These are phyloP conservation scores for Geothlypis trichas DNA, from an alignment of 2,113 vertebrate species.

Conservation along the genomic window DNA sequence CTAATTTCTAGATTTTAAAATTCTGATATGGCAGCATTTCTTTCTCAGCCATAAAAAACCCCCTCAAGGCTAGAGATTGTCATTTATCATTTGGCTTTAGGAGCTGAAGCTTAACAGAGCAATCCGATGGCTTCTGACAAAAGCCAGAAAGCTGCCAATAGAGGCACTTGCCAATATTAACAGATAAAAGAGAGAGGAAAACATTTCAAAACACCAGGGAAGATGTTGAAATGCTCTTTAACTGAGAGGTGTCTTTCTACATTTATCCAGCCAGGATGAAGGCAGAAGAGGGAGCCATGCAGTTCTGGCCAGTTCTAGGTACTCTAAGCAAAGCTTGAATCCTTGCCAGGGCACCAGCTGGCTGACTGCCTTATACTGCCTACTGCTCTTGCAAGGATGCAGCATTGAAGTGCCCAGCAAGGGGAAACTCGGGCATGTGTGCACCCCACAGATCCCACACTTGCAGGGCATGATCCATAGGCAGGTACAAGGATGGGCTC, in stretches of 20 bases:
- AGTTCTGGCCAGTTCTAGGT: background rate
- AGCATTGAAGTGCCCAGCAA: background rate
- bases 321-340: background rate
- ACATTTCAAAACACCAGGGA: background rate
- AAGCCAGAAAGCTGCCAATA: background rate
- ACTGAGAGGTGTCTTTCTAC: background rate
- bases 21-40: background rate
- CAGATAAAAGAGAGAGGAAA: background rate
- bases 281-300: background rate
- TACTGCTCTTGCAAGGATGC: background rate
- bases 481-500: background rate
- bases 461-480: fast-evolving
- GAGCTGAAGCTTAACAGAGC: conserved; percentile 1
- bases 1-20: background rate
- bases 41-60: background rate
- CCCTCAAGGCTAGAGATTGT: background rate
- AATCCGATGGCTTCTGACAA: background rate
- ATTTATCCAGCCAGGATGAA: background rate
- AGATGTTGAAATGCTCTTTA: background rate
- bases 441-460: no score
- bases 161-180: background rate
- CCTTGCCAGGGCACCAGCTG: background rate
- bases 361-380: background rate
- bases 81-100: background rate
- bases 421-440: background rate